These are phyloP conservation scores for Automeris io DNA, from an alignment of 2,888 invertebrate species.

Conservation along the genomic window DNA sequence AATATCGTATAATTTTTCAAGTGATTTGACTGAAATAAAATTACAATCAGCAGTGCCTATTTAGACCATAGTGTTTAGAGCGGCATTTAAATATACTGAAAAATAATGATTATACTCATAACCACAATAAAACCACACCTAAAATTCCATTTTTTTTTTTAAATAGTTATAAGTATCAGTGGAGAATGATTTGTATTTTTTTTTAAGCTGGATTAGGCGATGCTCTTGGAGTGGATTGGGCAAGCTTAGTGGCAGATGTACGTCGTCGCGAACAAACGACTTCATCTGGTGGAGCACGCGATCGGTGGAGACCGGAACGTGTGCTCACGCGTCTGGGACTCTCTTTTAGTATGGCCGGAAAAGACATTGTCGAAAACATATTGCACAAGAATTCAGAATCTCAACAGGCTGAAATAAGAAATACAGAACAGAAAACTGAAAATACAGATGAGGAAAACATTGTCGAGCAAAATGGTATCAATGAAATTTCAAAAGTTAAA, in stretches of 20 bases:
- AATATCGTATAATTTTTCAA: no score
- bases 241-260: conserved; percentile 89
- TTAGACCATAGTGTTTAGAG: no score
- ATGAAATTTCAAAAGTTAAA: conserved; percentile 29
- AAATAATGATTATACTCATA: no score
- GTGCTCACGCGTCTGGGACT: conserved; percentile 89
- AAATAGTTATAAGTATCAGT: no score
- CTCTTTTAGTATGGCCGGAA: conserved; percentile 86
- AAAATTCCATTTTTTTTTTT: no score
- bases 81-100: no score
- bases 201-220: conserved; percentile 84
- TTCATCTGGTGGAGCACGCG: conserved; percentile 78
- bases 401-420: conserved; percentile 30
- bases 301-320: conserved; percentile 88
- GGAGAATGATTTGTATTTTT: conserved; percentile 3
- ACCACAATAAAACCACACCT: no score
- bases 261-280: conserved; percentile 72
- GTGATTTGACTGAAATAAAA: no score
- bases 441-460: conserved; percentile 28
- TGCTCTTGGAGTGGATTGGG: conserved; percentile 97
- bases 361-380: conserved; percentile 53
- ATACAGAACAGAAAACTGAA: conserved; percentile 20
- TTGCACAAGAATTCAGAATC: conserved; percentile 49
- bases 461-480: conserved; percentile 43
- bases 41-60: no score